Base-by-base conservation (phyloP, 2,797 vertebrate species). In the Centroberyx gerrardi region DNA sequence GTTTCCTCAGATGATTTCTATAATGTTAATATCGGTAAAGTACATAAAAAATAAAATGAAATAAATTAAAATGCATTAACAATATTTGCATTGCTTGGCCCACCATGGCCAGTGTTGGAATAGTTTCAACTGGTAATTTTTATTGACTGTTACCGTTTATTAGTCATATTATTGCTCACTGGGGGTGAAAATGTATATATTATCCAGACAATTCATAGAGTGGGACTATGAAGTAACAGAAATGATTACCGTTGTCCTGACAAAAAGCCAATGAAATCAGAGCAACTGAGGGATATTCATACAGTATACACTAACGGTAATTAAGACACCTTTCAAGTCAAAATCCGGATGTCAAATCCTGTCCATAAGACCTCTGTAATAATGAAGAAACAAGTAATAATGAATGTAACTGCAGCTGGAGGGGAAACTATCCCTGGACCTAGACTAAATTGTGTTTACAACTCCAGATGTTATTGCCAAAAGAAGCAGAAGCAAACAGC, bases 1-100 rank as follows among this genome's bases (percentile, higher is more conserved):
- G 81, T 94, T 46, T 97, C 95, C 74, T 99, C 97, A 31, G 96
- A 96, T 40, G 97, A 96, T 84, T 97, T 98, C 97, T 99, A 82
- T 72, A 82, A 92, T 74, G 72, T 56, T 78, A 59, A 71, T 13
- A 64, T 61, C 65, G n/a, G 77, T 0, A 68, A 38, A 80, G 62
- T 46, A 75, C 15, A 58, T 46, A 6, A 49, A 52, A 17, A 17
- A 8, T 33, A 58, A 36, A 33, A 58, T 29, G 4, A 17, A 29
- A 55, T 13, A 29, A 31, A 12, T 28, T 55, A 55, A 29, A 29
- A 31, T 55, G 14, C 13, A 40, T 54, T 5, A 51, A 2, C 49
- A 54, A 27, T 36, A 36, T 8, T 36, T 4, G 33, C 33, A 36
- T 8, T 36, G 33, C 8, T 4, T 36, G 33, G 38, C 22, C 22